Evolutionary conservation across 2,888 invertebrate genomes (phyloP).

Genomic region (Tribolium freemani): DNA sequence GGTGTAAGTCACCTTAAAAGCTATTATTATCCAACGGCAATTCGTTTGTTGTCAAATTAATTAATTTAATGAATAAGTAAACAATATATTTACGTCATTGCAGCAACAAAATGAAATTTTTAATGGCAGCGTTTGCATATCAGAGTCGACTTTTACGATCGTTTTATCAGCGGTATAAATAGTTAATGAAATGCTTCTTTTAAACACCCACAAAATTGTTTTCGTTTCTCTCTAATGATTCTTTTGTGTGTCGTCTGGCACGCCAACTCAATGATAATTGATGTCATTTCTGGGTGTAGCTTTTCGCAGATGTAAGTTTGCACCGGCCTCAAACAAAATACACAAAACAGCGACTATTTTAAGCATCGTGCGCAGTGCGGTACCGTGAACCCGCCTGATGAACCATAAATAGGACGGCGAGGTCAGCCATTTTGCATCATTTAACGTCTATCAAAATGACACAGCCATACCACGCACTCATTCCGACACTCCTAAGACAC

Average conservation of each 20-base stretch:
- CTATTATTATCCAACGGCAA: background rate
- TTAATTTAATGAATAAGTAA: background rate
- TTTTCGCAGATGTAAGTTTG: background rate
- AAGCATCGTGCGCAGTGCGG: conserved; percentile 37
- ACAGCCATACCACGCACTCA: conserved; percentile 26
- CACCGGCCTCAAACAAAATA: conserved; percentile 4
- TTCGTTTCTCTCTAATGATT: background rate
- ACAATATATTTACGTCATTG: background rate
- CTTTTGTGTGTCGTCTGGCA: background rate
- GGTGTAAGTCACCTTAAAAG: background rate
- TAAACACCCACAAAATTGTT: background rate
- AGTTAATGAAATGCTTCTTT: background rate
- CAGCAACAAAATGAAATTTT: background rate
- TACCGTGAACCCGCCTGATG: conserved; percentile 45
- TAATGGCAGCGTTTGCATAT: background rate
- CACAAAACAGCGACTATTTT: conserved; percentile 31
- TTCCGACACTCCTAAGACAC: conserved; percentile 22
- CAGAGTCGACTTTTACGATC: background rate
- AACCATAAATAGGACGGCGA: conserved; percentile 50
- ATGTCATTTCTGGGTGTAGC: too few species aligned
- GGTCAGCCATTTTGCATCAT: conserved; percentile 47
- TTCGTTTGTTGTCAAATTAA: background rate
- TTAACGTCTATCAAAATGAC: conserved; percentile 35
- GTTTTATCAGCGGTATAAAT: background rate
- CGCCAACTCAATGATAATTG: background rate